A percentile compares a stretch with the other conserved stretches of the same genome.
phyloP scores from a whole-genome alignment of 2,113 vertebrate genomes.

The Chionis minor region DNA sequence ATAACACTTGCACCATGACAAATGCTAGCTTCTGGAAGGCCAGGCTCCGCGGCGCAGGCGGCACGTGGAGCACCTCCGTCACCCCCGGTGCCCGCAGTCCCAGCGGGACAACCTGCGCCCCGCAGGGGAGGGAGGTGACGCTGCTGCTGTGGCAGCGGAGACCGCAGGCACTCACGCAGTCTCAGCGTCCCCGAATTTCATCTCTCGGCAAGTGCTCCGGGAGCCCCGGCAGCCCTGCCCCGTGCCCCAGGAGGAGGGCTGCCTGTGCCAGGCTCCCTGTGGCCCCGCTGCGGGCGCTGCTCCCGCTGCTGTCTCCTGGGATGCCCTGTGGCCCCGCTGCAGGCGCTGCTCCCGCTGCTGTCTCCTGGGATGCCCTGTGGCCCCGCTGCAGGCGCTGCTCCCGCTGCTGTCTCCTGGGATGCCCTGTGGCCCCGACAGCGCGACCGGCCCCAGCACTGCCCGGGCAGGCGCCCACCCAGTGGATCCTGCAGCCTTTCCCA shows the following conservation, averaged over 20 bases:
- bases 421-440: rapidly evolving
- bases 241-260: rapidly evolving
- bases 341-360: no score
- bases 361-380: no score
- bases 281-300: no score
- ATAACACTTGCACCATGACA: background rate
- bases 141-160: rapidly evolving
- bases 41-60: rapidly evolving
- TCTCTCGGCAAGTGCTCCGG: background rate
- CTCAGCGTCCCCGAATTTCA: background rate
- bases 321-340: no score
- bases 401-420: rapidly evolving
- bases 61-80: rapidly evolving
- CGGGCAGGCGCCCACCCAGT: rapidly evolving
- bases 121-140: no score
- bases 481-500: background rate
- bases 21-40: background rate
- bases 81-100: rapidly evolving
- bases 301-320: no score
- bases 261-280: no score
- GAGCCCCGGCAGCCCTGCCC: background rate
- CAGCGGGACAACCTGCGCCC: background rate
- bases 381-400: no score
- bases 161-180: rapidly evolving
- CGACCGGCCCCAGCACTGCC: background rate